Percentiles rank a stretch among this genome's conserved stretches.
These are phyloP conservation scores for Eupithecia abbreviata DNA, from an alignment of 2,888 invertebrate species.

Conservation along the genomic window DNA sequence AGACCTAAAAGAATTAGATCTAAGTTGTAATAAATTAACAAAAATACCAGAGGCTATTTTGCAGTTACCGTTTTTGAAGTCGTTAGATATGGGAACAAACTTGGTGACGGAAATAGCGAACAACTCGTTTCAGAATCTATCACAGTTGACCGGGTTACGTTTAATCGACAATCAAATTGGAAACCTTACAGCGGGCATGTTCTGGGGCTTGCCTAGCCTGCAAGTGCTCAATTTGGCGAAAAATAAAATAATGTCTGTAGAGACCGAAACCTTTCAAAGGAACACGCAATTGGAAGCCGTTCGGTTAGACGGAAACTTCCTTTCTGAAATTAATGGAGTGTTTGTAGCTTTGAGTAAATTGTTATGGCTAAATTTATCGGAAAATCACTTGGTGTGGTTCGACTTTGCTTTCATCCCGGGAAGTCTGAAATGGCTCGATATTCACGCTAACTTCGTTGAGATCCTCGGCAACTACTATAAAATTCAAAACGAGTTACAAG, in stretches of 20 bases:
- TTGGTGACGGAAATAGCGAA: slow-evolving; percentile 92
- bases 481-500: slow-evolving; percentile 89
- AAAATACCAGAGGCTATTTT: slow-evolving; percentile 93
- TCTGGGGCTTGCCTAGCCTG: slow-evolving; percentile 91
- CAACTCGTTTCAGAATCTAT: slow-evolving; percentile 92
- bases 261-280: slow-evolving; percentile 92
- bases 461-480: slow-evolving; percentile 94
- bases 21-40: slow-evolving; percentile 92
- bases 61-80: slow-evolving; percentile 92
- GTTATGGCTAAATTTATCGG: slow-evolving; percentile 94
- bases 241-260: slow-evolving; percentile 94
- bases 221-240: slow-evolving; percentile 95
- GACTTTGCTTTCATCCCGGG: slow-evolving; percentile 96
- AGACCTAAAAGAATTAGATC: slow-evolving; percentile 93
- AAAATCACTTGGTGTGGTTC: slow-evolving; percentile 96
- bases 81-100: slow-evolving; percentile 96
- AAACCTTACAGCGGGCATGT: slow-evolving; percentile 93
- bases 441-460: slow-evolving; percentile 95
- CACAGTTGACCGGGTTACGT: slow-evolving; percentile 93
- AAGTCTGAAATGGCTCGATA: slow-evolving; percentile 94
- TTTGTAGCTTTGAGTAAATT: slow-evolving; percentile 92
- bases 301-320: slow-evolving; percentile 93
- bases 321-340: slow-evolving; percentile 95
- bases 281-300: slow-evolving; percentile 93
- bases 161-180: slow-evolving; percentile 95